Evolutionary conservation across 2,113 vertebrate species (phyloP).

Genomic region (Microcebus griseorufus): DNA sequence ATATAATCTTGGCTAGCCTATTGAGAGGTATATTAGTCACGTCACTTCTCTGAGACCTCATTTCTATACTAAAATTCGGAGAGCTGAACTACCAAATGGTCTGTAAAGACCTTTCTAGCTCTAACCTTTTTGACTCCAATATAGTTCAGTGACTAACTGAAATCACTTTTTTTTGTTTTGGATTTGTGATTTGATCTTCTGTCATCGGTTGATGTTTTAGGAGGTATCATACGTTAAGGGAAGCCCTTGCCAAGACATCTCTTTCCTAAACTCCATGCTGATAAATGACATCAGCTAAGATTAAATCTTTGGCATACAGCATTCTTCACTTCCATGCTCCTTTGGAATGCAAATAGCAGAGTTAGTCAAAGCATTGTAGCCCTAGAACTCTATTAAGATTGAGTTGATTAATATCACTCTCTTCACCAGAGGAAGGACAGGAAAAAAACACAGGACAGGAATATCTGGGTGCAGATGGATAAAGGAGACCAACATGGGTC

Average conservation of each 20-base stretch:
- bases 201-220: neutral
- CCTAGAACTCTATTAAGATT: neutral
- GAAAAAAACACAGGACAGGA: neutral
- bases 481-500: neutral
- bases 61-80: conserved; percentile 1
- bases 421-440: neutral
- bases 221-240: neutral
- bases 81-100: neutral
- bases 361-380: neutral
- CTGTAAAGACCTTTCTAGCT: neutral
- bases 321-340: neutral
- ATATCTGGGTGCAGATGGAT: neutral
- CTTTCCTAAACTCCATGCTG: neutral
- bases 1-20: neutral
- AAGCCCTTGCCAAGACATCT: neutral
- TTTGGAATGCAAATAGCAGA: neutral
- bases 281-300: neutral
- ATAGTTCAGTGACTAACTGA: neutral
- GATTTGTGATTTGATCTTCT: neutral
- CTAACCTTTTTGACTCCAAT: neutral
- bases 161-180: neutral
- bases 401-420: neutral
- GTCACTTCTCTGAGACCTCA: neutral
- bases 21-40: neutral
- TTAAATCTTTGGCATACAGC: neutral